Evolutionary conservation across 2,113 vertebrate genomes (phyloP), one percentile per base, ranked within the genome.

Genomic region (Zeus faber): DNA sequence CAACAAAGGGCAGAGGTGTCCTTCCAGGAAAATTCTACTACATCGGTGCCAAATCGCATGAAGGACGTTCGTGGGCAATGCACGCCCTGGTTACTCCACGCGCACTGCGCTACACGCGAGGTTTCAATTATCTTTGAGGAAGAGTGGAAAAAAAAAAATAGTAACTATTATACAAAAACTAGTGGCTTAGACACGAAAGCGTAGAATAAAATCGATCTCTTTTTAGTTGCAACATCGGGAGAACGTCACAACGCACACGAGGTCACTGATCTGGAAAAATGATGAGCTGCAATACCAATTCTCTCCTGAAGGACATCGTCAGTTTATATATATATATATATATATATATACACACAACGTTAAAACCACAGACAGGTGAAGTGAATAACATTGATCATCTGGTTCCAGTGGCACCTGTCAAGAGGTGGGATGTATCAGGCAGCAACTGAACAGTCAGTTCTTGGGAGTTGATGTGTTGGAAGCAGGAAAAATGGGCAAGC

Each of bases 21-120:
- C n/a, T 70, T 52, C 57, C 39, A 74, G 54, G 70, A 72, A 67
- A 72, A 53, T 80, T 72, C 33, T 25, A 49, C 68, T 69, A 59
- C 65, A 80, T 80, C 79, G 72, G 89, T 91, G 89, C 89, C 88
- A 90, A 75, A 86, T 76, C 48, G 80, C 77, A 83, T 78, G 76
- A 77, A 71, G 68, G 65, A 64, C 74, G 80, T 77, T 76, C 67
- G 13, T 13, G 65, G 74, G 67, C 69, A 75, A 72, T 70, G 78
- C 67, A 79, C 67, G 56, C 72, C 69, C 71, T 39, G 50, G 56
- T 46, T 49, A 65, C 64, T 70, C 54, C 54, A 49, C 26, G 65
- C 65, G n/a, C 70, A 62, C 52, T 2, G 0, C 56, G 41, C 62
- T 65, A n/a, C 21, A 10, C 23, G 55, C 0, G 51, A 68, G 76